Evolutionary conservation across 2,113 vertebrate species (phyloP), one percentile per base, ranked within the genome.

Genomic region (Saccopteryx bilineata): DNA sequence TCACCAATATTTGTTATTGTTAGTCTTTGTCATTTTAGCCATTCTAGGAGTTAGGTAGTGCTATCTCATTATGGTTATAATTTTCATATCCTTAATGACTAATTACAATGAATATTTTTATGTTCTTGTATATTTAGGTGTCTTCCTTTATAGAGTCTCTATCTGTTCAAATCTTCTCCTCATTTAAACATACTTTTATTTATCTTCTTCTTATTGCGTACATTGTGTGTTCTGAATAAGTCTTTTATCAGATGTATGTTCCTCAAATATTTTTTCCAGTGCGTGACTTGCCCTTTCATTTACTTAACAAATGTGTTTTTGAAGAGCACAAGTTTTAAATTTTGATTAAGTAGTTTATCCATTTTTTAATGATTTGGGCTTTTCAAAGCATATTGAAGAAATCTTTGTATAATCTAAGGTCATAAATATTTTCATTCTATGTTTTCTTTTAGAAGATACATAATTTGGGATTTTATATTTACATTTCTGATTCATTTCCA

Each of bases 381-480:
- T 78, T 65, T 23, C 52, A 10, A 82, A 54, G 63, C 33, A 28
- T 81, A 26, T 46, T 21, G 48, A 58, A 85, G 9, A 92, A 75
- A 33, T 69, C 14, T 50, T 76, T 75, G 9, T 68, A 1, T 56
- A 24, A 66, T 31, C 9, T 76, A 61, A 84, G 63, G 39, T 19
- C 18, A 81, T 10, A 76, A 89, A 13, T 66, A 24, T 28, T 74
- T 96, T 71, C 17, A 48, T 26, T 26, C 8, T 66, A 14, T 88
- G 17, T 81, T 56, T 83, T 90, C 17, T 65, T 76, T 31, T 50
- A 39, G 60, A 65, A 14, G 7, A 85, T 75, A 83, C 10, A 0
- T 65, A 65, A 78, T 52, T 71, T 95, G 54, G 21, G 6, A 54
- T 76, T 63, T 83, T 71, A 65, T 69, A 81, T 92, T 90, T 17